Base-by-base conservation (phyloP, 1,140 invertebrate genomes). In the Bombus consobrinus region DNA sequence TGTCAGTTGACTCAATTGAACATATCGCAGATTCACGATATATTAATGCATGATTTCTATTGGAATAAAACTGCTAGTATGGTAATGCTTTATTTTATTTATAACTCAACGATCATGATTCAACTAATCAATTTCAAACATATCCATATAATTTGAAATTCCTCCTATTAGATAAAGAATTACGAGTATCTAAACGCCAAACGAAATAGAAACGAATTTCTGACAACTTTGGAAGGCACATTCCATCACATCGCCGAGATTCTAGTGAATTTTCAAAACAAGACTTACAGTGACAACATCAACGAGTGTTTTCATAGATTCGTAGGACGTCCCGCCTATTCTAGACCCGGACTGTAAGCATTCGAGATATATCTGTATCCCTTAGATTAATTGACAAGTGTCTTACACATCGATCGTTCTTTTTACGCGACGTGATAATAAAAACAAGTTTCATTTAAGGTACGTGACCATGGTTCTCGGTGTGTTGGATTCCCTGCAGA, bases 51-150 rank as follows among this genome's bases (percentile, higher is more conserved):
- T 5, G 90, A 94, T 59, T 93, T 95, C 59, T 87, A 92, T 71
- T 95, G 93, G 94, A 93, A 94, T 37, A 94, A 94, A 86, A 95
- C 94, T 0, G 81, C 90, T 25, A 87, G 69, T 18, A 94, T 94
- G 94, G 93, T 93, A 83, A 53, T 53, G 18, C 47, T 53, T 53
- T 53, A 22, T 53, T 22, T 53, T 53, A 22, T 22, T 22, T 53
- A 22, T 53, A 53, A 53, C 47, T 53, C 18, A 22, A 22, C 47
- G 47, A 53, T 53, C 18, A 8, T 5, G 18, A 53, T 53, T 53
- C 47, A 2, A 53, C 47, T 22, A 22, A 53, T 22, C 2, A 53
- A 53, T 53, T 53, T 53, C 47, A 53, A 53, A 22, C 47, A 0
- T 53, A 53, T 53, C 22, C 4, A 39, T 18, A 5, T 13, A 25